Conservation (phyloP, 2,797 vertebrate genomes). For the Lophura swinhoii region DNA sequence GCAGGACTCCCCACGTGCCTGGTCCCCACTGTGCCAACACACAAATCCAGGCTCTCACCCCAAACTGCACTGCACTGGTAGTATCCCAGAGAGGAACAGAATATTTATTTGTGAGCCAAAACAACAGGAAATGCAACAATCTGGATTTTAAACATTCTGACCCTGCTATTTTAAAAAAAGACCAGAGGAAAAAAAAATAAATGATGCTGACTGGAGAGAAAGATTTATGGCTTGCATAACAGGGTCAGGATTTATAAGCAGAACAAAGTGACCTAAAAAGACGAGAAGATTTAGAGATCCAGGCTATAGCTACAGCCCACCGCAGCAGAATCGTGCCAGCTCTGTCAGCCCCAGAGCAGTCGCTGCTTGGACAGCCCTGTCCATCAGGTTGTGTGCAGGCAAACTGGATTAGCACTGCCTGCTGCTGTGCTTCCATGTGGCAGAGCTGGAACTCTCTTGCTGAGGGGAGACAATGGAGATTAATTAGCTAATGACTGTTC, state of each 20-base stretch:
- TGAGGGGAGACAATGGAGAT: background rate
- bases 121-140: conserved; percentile 34
- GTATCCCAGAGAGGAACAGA: background rate
- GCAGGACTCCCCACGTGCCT: background rate
- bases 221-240: conserved; percentile 62
- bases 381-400: background rate
- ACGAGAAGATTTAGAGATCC: conserved; percentile 45
- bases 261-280: conserved; percentile 61
- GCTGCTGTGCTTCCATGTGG: background rate
- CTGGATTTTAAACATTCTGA: conserved; percentile 57
- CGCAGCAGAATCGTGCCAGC: background rate
- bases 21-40: accelerated
- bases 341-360: background rate
- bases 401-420: background rate
- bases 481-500: background rate
- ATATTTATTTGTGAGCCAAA: conserved; percentile 5
- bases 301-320: background rate
- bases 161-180: conserved; percentile 57
- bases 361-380: background rate
- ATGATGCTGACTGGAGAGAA: conserved; percentile 19
- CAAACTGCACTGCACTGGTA: background rate
- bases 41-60: accelerated
- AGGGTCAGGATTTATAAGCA: conserved; percentile 59
- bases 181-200: conserved; percentile 44
- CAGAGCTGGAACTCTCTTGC: background rate